Percentiles rank a stretch among this genome's conserved stretches.
Evolutionary conservation across 2,113 vertebrate species (phyloP).

Genomic region (Astatotilapia flaviijosephi): DNA sequence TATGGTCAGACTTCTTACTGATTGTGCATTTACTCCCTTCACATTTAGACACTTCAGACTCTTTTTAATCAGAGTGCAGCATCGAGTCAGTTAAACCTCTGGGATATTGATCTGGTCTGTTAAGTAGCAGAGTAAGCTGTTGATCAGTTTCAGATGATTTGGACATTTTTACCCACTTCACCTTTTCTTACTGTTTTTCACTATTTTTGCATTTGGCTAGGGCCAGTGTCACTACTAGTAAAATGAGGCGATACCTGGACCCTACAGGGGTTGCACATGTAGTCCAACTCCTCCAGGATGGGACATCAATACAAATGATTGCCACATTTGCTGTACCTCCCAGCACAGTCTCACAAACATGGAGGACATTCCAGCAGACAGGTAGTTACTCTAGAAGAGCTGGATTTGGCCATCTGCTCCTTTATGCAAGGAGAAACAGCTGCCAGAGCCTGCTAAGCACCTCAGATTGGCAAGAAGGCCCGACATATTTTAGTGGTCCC

Average conservation of each 20-base stretch:
- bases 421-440: not conserved
- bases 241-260: not conserved
- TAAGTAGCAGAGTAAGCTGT: not conserved
- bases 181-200: not conserved
- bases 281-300: not conserved
- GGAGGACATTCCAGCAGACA: not conserved
- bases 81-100: not conserved
- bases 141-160: not conserved
- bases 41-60: not conserved
- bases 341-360: not conserved
- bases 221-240: not conserved
- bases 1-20: not conserved
- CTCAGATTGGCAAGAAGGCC: not conserved
- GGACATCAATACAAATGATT: not conserved
- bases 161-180: rapidly evolving
- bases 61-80: not conserved
- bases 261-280: not conserved
- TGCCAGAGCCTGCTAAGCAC: not conserved
- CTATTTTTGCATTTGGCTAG: not conserved
- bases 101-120: not conserved
- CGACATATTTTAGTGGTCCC: not conserved
- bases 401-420: not conserved
- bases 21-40: not conserved
- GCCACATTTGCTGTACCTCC: not conserved
- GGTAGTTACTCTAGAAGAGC: not conserved